Percentiles rank a stretch among this genome's conserved stretches.
Evolutionary conservation across 2,113 vertebrate genomes (phyloP).

Genomic region (Protobothrops mucrosquamatus): DNA sequence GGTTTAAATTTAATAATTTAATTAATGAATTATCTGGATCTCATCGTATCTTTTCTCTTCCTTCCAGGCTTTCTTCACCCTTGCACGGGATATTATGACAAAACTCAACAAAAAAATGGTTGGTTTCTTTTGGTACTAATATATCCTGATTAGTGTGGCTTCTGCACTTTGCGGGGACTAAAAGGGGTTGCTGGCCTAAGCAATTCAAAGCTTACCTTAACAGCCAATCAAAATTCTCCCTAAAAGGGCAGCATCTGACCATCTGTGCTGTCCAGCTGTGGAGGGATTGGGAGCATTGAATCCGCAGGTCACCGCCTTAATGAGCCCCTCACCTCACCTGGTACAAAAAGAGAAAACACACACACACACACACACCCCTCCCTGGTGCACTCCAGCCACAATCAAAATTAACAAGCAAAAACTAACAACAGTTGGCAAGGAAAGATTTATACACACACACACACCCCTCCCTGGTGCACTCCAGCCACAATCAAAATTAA

Average conservation of each 20-base stretch:
- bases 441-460: too few species aligned
- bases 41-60: constrained; percentile 31
- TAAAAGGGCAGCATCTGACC: too few species aligned
- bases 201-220: not conserved
- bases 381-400: not conserved
- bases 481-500: not conserved
- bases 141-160: not conserved
- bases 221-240: not conserved
- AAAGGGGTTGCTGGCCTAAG: not conserved
- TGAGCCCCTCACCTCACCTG: not conserved
- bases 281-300: not conserved
- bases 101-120: constrained; percentile 98
- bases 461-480: not conserved
- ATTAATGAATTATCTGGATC: not conserved
- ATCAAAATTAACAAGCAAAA: not conserved
- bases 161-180: not conserved
- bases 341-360: not conserved
- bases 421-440: not conserved
- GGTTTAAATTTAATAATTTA: not conserved
- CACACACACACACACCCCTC: not conserved
- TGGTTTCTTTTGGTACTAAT: constrained; percentile 61
- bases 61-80: constrained; percentile 91
- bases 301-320: too few species aligned
- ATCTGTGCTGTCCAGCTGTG: not conserved
- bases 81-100: constrained; percentile 94